Evolutionary conservation across 2,888 invertebrate species (phyloP), one percentile per base, ranked within the genome.

Genomic region (Macrosoma leucophasiata): DNA sequence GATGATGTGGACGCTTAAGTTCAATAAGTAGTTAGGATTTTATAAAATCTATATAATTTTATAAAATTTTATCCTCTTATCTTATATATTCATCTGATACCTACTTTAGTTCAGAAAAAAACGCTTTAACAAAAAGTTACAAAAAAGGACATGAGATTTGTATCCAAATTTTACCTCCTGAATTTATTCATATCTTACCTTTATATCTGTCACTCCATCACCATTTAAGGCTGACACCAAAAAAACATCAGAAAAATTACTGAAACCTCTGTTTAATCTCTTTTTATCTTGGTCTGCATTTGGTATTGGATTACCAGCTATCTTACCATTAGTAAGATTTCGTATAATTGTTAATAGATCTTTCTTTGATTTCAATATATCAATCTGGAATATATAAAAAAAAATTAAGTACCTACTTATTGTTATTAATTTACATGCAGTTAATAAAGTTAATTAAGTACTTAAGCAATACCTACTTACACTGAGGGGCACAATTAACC

Each of bases 201-300:
- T 88, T 14, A 96, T 77, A 51, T 90, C 90, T 15, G 86, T 76
- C 2, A 94, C 73, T 2, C 95, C 95, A 71, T 89, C 89, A 12
- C 92, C 92, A 34, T 88, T 89, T 13, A 95, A 64, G 0, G 96
- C 93, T 5, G 97, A 97, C n/a, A 96, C 88, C 86, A 97, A 90
- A 64, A 98, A 98, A 6, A 98, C 91, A 61, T 93, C 90, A 13
- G 89, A 86, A 71, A 99, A 99, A 47, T 91, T 51, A 43, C 69
- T 71, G 34, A 72, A 84, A 9, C 84, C 82, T 29, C 34, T 63
- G 10, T 55, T 48, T 32, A 46, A 33, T 34, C 46, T 55, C 32
- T 51, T 64, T 31, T 57, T 58, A 43, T 48, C 49, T 27, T 52
- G 58, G 5, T 46, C 49, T 23, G 52, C 29, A 13, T 64, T 68